Percentiles rank a stretch among this genome's conserved stretches.
These are phyloP conservation scores for Dryococelus australis DNA, from an alignment of 2,888 invertebrate species.

Conservation along the genomic window DNA sequence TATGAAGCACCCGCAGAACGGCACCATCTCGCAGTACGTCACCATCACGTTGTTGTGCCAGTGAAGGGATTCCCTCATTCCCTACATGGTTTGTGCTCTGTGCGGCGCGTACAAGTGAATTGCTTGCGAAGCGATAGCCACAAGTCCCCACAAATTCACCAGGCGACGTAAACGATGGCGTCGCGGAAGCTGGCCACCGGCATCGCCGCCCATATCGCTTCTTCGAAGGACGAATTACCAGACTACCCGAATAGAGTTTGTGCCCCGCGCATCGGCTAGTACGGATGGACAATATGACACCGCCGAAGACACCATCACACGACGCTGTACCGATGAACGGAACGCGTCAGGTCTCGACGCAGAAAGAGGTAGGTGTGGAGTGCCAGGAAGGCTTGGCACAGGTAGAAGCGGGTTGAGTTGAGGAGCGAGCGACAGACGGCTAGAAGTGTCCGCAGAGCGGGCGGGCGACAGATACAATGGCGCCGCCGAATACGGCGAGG, in stretches of 20 bases:
- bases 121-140: conserved; percentile 46
- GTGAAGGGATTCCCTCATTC: no score
- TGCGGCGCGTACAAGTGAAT: no score
- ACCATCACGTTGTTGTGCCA: no score
- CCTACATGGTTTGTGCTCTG: no score
- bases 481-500: conserved; percentile 72
- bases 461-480: conserved; percentile 65
- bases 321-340: conserved; percentile 50
- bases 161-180: conserved; percentile 66
- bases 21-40: no score
- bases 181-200: conserved; percentile 74
- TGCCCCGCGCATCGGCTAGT: conserved; percentile 67
- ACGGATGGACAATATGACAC: conserved; percentile 67
- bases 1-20: no score
- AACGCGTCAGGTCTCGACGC: conserved; percentile 61
- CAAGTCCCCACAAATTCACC: conserved; percentile 67
- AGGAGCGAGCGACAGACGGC: conserved; percentile 32
- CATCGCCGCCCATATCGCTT: conserved; percentile 71
- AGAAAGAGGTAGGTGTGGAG: conserved; percentile 48
- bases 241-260: conserved; percentile 49
- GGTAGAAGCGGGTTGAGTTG: conserved; percentile 54
- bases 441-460: conserved; percentile 68
- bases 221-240: conserved; percentile 57
- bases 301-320: conserved; percentile 64
- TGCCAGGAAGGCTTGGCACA: conserved; percentile 57